These are phyloP conservation scores for Helicoverpa assulta DNA, from an alignment of 2,888 invertebrate species.

Conservation along the genomic window DNA sequence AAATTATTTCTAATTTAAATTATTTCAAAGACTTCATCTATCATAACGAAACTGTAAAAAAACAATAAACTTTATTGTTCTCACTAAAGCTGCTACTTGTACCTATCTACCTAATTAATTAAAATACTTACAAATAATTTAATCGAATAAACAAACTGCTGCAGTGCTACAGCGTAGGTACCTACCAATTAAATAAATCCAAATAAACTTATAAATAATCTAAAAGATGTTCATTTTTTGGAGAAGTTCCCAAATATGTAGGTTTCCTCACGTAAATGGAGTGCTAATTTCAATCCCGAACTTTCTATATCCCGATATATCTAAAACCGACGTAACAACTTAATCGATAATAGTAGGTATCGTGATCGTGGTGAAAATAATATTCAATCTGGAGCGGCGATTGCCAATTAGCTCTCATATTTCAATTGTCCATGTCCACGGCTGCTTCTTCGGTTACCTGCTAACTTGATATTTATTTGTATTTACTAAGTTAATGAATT, in stretches of 20 bases:
- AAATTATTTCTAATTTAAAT: conserved; percentile 65
- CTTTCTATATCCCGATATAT: no score
- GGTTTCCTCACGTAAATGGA: no score
- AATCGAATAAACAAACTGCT: no score
- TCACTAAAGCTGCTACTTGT: no score
- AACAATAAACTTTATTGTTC: conserved; percentile 20
- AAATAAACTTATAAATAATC: no score
- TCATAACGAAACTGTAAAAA: conserved; percentile 38
- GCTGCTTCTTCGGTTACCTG: conserved; percentile 56
- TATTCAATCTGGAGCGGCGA: conserved; percentile 80
- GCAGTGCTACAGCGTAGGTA: no score
- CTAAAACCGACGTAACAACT: conserved; percentile 36
- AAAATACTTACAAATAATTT: no score
- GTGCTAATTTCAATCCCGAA: no score
- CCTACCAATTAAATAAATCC: no score
- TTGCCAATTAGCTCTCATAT: conserved; percentile 87
- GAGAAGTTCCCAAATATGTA: no score
- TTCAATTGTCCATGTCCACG: conserved; percentile 76
- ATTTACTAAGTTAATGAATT: conserved; percentile 8
- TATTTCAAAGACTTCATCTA: conserved; percentile 61
- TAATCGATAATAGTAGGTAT: conserved; percentile 48
- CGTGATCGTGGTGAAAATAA: conserved; percentile 73
- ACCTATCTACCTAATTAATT: no score
- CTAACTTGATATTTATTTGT: conserved; percentile 15
- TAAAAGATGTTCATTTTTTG: no score